Conservation (phyloP, 2,797 vertebrate species). For the Hydrocynus forskahlii region DNA sequence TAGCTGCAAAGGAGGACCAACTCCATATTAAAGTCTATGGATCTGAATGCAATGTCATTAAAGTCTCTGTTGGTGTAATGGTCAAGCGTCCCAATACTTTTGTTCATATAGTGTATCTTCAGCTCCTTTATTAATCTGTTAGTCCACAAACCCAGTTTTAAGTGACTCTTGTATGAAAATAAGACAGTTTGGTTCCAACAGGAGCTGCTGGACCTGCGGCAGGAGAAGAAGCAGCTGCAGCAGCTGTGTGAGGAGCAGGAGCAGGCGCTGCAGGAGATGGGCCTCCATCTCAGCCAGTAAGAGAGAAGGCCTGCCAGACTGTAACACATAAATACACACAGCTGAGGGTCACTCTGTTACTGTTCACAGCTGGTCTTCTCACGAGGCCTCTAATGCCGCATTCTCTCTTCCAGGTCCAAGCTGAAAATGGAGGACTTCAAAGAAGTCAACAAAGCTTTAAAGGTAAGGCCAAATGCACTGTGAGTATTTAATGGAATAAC, state of each 20-base stretch:
- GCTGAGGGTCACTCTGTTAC: not conserved
- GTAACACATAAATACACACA: no score
- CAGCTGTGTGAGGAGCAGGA: slow-evolving; percentile 91
- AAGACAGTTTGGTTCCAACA: slow-evolving; percentile 59
- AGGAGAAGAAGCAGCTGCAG: slow-evolving; percentile 90
- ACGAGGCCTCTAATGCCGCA: no score
- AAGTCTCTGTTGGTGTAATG: no score
- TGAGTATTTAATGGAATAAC: not conserved
- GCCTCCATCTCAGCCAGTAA: slow-evolving; percentile 97
- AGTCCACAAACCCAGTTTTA: no score
- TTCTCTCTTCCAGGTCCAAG: slow-evolving; percentile 84
- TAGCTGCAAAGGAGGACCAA: no score
- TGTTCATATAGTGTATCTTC: no score
- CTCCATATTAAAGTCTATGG: no score
- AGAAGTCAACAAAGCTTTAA: slow-evolving; percentile 97
- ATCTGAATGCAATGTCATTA: no score
- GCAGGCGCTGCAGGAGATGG: slow-evolving; percentile 97
- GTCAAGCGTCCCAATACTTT: no score
- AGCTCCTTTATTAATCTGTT: no score
- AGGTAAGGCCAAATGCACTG: slow-evolving; percentile 80
- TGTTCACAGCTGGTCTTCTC: not conserved
- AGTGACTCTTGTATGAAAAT: no score
- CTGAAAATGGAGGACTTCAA: slow-evolving; percentile 99
- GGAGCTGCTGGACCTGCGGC: slow-evolving; percentile 88
- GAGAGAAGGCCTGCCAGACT: slow-evolving; percentile 52